phyloP scores from a whole-genome alignment of 2,797 vertebrate species.

The Hirundo rustica region DNA sequence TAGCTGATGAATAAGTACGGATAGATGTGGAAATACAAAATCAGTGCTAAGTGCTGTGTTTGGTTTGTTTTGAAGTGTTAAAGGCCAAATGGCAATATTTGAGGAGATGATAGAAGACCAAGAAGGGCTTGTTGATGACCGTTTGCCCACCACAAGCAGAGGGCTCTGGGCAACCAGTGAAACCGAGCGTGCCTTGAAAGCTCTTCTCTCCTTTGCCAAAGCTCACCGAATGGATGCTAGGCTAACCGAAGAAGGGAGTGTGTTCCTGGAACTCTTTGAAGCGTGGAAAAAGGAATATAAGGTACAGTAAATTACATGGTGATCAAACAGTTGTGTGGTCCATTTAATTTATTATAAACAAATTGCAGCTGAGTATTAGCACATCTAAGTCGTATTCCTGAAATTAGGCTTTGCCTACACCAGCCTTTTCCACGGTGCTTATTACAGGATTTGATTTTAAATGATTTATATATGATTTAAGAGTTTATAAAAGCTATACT shows the following conservation, averaged over 20 bases:
- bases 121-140: constrained; percentile 93
- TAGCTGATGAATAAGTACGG: background rate
- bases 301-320: constrained; percentile 71
- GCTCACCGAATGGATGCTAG: constrained; percentile 85
- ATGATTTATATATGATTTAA: background rate
- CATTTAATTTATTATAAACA: background rate
- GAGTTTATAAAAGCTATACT: background rate
- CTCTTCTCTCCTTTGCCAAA: constrained; percentile 90
- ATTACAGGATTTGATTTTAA: background rate
- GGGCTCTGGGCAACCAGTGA: constrained; percentile 96
- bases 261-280: constrained; percentile 95
- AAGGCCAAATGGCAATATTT: constrained; percentile 95
- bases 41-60: background rate
- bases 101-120: constrained; percentile 99
- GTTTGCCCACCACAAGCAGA: constrained; percentile 91
- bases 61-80: constrained; percentile 81
- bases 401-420: background rate
- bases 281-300: constrained; percentile 99
- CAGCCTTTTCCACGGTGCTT: background rate
- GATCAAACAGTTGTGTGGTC: background rate
- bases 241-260: constrained; percentile 89
- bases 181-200: constrained; percentile 92
- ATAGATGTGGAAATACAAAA: background rate
- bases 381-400: background rate
- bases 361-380: background rate